Evolutionary conservation across 1,140 invertebrate genomes (phyloP).

Genomic region (Drosophila biarmipes): DNA sequence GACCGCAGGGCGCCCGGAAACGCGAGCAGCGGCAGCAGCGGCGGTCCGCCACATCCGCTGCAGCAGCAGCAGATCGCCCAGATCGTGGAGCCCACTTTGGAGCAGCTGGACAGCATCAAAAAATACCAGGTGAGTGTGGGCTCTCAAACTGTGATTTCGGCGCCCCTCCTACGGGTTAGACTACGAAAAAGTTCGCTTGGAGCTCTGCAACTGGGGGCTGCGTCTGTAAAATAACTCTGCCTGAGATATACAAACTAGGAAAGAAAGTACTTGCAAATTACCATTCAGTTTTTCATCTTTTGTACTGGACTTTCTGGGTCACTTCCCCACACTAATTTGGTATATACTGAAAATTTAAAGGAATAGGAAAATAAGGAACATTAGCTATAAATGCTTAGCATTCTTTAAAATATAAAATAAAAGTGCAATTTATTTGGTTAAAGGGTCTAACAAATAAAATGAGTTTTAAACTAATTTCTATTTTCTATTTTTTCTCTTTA

Average conservation of each 20-base stretch:
- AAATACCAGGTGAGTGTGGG: constrained; percentile 92
- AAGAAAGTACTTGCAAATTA: neutral
- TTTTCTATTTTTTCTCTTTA: too few species aligned
- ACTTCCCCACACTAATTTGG: neutral
- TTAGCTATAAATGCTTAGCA: too few species aligned
- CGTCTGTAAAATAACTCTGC: neutral
- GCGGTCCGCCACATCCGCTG: constrained; percentile 50
- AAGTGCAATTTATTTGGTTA: too few species aligned
- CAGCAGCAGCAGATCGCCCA: constrained; percentile 85
- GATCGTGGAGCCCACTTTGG: constrained; percentile 89
- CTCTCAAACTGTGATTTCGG: neutral
- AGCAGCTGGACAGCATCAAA: constrained; percentile 94
- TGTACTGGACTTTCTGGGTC: neutral
- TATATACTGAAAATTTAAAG: neutral
- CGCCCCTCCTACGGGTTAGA: constrained; percentile 32
- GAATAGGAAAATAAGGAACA: neutral
- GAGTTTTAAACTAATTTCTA: neutral
- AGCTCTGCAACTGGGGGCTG: constrained; percentile 12
- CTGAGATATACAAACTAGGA: neutral
- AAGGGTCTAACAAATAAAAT: too few species aligned
- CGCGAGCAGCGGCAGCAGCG: constrained; percentile 52
- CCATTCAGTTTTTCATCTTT: neutral
- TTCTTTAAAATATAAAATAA: too few species aligned
- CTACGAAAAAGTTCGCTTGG: constrained; percentile 22
- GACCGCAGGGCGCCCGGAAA: constrained; percentile 85